Percentiles rank a stretch among this genome's conserved stretches.
These are phyloP conservation scores for Galerucella pusilla DNA, from an alignment of 2,888 invertebrate genomes.

Conservation along the genomic window DNA sequence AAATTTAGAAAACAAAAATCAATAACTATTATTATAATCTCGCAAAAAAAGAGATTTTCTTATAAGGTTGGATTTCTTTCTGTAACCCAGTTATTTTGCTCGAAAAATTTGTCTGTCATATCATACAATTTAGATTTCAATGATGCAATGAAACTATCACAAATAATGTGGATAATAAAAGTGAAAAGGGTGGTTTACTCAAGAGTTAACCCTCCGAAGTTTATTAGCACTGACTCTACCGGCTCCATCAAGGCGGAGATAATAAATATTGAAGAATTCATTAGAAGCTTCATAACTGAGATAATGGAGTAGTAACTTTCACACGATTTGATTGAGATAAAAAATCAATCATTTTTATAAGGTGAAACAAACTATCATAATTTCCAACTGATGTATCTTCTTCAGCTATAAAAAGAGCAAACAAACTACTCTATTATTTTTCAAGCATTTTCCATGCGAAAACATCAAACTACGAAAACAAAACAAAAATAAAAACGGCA, in stretches of 20 bases:
- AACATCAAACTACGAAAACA: conserved; percentile 27
- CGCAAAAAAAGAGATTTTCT: no score
- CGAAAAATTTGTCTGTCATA: no score
- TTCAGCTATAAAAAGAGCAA: neutral
- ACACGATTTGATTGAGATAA: neutral
- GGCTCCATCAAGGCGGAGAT: neutral
- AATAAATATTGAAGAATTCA: neutral
- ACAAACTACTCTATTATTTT: conserved; percentile 4
- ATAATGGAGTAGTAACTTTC: neutral
- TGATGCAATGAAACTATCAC: no score
- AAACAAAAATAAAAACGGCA: conserved; percentile 41
- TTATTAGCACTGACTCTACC: neutral
- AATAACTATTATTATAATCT: no score
- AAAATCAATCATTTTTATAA: neutral
- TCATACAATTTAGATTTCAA: no score
- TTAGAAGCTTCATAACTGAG: neutral
- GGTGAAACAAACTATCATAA: no score
- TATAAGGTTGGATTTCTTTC: no score
- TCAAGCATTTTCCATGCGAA: conserved; percentile 36
- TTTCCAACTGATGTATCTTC: no score
- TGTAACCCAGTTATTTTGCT: no score
- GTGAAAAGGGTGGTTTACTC: neutral
- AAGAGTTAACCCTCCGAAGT: neutral
- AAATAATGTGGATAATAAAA: no score
- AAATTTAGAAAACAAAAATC: no score